A percentile compares a stretch with the other conserved stretches of the same genome.
phyloP scores from a whole-genome alignment of 2,797 vertebrate species.

The Anas bahamensis region DNA sequence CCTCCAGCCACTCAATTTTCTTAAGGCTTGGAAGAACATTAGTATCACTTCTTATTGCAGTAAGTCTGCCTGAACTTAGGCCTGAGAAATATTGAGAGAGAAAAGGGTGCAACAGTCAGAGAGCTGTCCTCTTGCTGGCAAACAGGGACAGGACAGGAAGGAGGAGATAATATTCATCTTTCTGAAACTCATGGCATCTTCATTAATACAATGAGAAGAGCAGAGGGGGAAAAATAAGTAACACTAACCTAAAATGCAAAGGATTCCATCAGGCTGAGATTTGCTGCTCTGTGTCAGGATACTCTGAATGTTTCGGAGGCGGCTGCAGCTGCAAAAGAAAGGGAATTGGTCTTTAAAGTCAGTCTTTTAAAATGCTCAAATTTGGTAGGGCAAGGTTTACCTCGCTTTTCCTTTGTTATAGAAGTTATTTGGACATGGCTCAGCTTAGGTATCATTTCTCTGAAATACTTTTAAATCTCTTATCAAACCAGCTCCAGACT shows the following conservation, averaged over 20 bases:
- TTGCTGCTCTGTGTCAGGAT: slow-evolving; percentile 86
- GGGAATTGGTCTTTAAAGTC: slow-evolving; percentile 12
- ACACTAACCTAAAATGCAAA: slow-evolving; percentile 93
- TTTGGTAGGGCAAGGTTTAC: neutral
- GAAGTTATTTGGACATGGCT: neutral
- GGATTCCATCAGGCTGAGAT: slow-evolving; percentile 88
- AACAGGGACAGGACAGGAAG: neutral
- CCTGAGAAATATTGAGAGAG: neutral
- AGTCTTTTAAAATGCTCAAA: neutral
- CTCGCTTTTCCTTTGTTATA: neutral
- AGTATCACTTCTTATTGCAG: neutral
- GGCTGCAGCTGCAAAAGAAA: slow-evolving; percentile 86
- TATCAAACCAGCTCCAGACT: neutral
- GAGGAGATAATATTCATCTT: neutral
- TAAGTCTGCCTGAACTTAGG: no score
- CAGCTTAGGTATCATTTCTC: neutral
- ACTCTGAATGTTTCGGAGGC: slow-evolving; percentile 90
- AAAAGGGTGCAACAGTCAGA: neutral
- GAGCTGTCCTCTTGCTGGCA: neutral
- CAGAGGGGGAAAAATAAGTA: rapidly evolving
- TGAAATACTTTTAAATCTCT: neutral
- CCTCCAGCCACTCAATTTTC: neutral
- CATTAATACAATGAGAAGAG: neutral
- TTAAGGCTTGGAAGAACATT: neutral
- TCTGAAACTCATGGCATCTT: neutral